These are phyloP conservation scores for Pituophis catenifer DNA, from an alignment of 2,113 vertebrate species.

Conservation along the genomic window DNA sequence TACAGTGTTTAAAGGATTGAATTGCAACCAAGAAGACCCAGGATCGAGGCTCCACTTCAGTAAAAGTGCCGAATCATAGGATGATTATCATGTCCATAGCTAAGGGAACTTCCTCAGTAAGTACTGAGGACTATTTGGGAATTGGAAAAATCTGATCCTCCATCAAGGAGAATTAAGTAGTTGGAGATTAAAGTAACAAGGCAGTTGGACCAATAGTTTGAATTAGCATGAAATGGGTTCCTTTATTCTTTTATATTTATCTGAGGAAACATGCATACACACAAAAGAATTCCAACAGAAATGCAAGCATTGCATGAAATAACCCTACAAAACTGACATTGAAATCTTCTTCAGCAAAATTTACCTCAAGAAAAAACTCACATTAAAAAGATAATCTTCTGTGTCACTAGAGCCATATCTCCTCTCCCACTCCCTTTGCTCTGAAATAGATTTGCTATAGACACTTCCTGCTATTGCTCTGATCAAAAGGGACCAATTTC, in stretches of 20 bases:
- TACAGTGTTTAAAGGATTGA: background rate
- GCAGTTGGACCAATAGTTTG: background rate
- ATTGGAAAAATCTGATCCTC: background rate
- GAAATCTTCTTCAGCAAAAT: background rate
- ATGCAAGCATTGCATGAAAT: background rate
- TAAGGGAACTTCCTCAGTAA: background rate
- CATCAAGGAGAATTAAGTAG: background rate
- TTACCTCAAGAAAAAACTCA: background rate
- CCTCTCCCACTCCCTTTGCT: slow-evolving; percentile 25
- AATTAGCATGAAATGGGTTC: background rate
- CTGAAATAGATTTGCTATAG: background rate
- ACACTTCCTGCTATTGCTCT: background rate
- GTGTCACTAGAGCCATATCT: background rate
- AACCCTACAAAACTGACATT: background rate
- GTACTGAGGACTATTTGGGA: background rate
- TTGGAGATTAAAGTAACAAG: background rate
- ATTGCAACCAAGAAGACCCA: no score
- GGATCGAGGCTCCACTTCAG: background rate
- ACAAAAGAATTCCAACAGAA: background rate
- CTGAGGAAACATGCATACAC: background rate
- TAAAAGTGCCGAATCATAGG: background rate
- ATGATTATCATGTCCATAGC: background rate
- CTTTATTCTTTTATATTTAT: background rate
- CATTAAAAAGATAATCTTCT: slow-evolving; percentile 14
- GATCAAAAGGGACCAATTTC: slow-evolving; percentile 54